Conservation (phyloP, 37 sponge, comb jelly and placozoan genomes). For the Mnemiopsis leidyi region DNA sequence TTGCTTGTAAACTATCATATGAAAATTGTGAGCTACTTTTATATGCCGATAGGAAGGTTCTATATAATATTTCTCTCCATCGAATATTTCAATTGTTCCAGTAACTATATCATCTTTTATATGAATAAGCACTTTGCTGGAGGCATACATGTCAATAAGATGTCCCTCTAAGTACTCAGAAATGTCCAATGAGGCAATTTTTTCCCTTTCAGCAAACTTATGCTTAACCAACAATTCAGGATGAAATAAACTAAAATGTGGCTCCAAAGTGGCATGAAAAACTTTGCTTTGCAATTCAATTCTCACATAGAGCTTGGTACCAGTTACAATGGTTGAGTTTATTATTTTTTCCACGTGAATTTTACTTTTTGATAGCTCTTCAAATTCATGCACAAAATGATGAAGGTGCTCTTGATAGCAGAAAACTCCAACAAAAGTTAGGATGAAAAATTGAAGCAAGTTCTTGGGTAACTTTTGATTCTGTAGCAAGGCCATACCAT, state of each 20-base stretch:
- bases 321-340: background rate
- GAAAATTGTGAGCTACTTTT: constrained; percentile 73
- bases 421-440: no score
- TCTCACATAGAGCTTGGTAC: background rate
- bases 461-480: no score
- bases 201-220: background rate
- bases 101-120: constrained; percentile 14
- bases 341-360: background rate
- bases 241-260: constrained; percentile 37
- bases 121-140: constrained; percentile 8
- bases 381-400: constrained; percentile 18
- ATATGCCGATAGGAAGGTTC: constrained; percentile 70
- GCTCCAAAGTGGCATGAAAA: constrained; percentile 40
- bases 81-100: background rate
- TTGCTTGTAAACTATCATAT: constrained; percentile 75
- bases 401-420: background rate
- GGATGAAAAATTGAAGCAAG: no score
- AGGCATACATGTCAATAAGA: background rate
- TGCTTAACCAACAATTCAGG: background rate
- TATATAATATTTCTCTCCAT: constrained; percentile 23
- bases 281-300: background rate
- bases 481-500: no score
- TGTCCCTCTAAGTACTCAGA: constrained; percentile 33
- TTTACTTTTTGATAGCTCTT: constrained; percentile 34
- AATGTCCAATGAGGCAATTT: background rate